phyloP scores from a whole-genome alignment of 1,140 invertebrate species.

The Calephelis virginiensis region DNA sequence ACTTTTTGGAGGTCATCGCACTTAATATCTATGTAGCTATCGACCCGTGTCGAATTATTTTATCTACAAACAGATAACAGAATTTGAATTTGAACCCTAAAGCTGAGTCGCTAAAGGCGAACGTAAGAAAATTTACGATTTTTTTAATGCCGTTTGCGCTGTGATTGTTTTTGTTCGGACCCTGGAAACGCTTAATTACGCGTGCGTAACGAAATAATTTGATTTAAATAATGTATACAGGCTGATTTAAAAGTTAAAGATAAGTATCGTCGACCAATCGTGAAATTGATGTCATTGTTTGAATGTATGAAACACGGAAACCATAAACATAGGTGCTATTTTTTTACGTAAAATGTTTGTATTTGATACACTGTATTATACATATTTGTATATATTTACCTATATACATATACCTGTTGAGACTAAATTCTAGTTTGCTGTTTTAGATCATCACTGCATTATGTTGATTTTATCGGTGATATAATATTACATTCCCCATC shows the following conservation, averaged over 20 bases:
- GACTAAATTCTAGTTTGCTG: too few species aligned
- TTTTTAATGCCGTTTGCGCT: conserved; percentile 23
- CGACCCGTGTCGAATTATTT: conserved; percentile 34
- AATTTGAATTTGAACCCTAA: not conserved
- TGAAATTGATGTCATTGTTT: conserved; percentile 1
- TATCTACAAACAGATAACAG: not conserved
- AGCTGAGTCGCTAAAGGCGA: not conserved
- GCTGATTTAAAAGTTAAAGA: conserved; percentile 12
- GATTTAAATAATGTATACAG: conserved; percentile 34
- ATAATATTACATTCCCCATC: too few species aligned
- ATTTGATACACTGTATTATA: not conserved
- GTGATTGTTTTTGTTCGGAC: conserved; percentile 48
- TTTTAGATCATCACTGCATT: too few species aligned
- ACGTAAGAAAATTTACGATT: not conserved
- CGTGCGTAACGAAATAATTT: conserved; percentile 46
- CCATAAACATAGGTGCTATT: not conserved
- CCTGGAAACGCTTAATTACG: conserved; percentile 55
- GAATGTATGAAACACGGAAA: not conserved
- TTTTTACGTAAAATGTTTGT: not conserved
- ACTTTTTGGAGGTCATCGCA: conserved; percentile 33
- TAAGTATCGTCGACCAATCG: conserved; percentile 8
- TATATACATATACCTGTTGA: too few species aligned
- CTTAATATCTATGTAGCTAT: conserved; percentile 30
- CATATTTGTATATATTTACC: too few species aligned
- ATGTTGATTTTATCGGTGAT: too few species aligned